phyloP scores from a whole-genome alignment of 2,888 invertebrate species.

The Alcis repandata region DNA sequence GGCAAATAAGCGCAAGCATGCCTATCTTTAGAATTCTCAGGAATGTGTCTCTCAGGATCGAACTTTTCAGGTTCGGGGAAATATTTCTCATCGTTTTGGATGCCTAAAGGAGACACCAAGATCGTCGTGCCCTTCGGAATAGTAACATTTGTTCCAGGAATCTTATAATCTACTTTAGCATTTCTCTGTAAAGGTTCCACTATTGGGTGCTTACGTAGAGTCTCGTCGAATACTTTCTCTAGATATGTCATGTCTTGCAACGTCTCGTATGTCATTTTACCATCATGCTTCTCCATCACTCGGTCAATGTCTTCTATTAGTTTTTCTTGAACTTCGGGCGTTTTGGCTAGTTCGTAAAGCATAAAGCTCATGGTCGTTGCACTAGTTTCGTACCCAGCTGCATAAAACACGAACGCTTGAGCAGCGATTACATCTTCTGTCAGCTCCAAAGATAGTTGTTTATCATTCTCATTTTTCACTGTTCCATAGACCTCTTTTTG shows the following conservation, averaged over 20 bases:
- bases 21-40: slow-evolving; percentile 21
- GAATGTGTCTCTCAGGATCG: slow-evolving; percentile 77
- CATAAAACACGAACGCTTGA: slow-evolving; percentile 75
- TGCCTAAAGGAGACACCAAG: slow-evolving; percentile 62
- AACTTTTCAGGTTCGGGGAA: slow-evolving; percentile 76
- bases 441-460: slow-evolving; percentile 50
- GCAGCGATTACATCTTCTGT: slow-evolving; percentile 66
- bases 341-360: slow-evolving; percentile 66
- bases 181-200: slow-evolving; percentile 67
- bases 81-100: slow-evolving; percentile 73
- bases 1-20: slow-evolving; percentile 70
- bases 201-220: slow-evolving; percentile 76
- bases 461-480: slow-evolving; percentile 42
- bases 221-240: slow-evolving; percentile 67
- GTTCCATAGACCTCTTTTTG: slow-evolving; percentile 48
- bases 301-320: slow-evolving; percentile 61
- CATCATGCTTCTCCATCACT: slow-evolving; percentile 56
- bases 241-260: slow-evolving; percentile 70
- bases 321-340: slow-evolving; percentile 71
- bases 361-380: slow-evolving; percentile 69
- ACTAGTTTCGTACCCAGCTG: slow-evolving; percentile 78
- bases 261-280: slow-evolving; percentile 67
- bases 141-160: slow-evolving; percentile 65
- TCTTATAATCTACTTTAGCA: slow-evolving; percentile 60
- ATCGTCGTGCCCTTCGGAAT: slow-evolving; percentile 65